Evolutionary conservation across 2,797 vertebrate genomes (phyloP).

Genomic region (Smutsia gigantea): DNA sequence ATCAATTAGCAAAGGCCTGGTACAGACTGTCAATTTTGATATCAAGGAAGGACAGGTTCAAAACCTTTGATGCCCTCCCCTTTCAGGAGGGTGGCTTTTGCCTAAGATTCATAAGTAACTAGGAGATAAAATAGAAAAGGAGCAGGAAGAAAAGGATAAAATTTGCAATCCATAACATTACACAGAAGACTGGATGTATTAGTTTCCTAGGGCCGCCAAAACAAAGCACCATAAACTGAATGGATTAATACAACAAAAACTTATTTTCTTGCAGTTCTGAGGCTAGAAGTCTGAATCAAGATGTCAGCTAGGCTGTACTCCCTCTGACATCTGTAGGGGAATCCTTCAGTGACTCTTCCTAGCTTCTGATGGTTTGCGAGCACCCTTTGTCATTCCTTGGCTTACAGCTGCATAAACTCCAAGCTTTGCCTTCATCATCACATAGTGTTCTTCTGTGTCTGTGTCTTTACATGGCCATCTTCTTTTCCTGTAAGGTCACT

Average conservation of each 20-base stretch:
- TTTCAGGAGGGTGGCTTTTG: neutral
- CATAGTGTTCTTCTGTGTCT: neutral
- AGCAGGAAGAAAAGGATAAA: neutral
- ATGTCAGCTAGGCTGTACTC: neutral
- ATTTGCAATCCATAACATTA: neutral
- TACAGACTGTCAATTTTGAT: neutral
- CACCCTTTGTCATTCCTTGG: neutral
- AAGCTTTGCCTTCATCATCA: neutral
- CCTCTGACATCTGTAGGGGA: neutral
- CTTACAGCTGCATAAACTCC: neutral
- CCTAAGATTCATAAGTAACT: neutral
- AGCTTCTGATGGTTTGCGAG: too few species aligned
- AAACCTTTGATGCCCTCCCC: neutral
- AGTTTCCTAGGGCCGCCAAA: neutral
- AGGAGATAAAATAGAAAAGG: neutral
- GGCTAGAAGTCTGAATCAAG: neutral
- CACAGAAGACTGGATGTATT: neutral
- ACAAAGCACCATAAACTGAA: neutral
- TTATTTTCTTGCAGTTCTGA: neutral
- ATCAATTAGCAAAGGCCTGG: neutral
- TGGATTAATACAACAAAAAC: neutral
- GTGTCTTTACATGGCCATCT: neutral
- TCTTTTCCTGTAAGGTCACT: neutral
- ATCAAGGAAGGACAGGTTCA: neutral
- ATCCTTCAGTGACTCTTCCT: neutral